Percentiles rank a stretch among this genome's conserved stretches.
Conservation (phyloP, 2,797 vertebrate genomes). For the Rhabdophis nuchalis region DNA sequence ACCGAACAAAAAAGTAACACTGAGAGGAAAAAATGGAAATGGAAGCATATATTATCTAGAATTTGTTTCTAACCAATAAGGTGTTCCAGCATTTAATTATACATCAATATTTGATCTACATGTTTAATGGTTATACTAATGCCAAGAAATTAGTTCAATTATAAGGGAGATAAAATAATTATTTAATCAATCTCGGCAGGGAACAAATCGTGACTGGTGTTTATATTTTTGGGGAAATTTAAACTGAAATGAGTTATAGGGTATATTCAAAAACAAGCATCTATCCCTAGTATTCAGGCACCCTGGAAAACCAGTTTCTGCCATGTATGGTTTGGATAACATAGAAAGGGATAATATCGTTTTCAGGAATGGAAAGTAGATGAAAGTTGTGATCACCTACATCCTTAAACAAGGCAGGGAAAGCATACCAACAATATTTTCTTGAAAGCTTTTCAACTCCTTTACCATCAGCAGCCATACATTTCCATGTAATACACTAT, state of each 20-base stretch:
- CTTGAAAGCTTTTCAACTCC: not conserved
- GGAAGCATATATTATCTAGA: not conserved
- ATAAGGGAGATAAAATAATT: constrained; percentile 22
- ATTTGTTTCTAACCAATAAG: not conserved
- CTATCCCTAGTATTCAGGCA: not conserved
- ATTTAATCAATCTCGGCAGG: constrained; percentile 30
- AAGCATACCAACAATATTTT: not conserved
- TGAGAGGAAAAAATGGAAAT: not conserved
- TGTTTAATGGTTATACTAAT: constrained; percentile 25
- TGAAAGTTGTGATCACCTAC: not conserved
- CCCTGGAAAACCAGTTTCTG: not conserved
- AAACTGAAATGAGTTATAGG: not conserved
- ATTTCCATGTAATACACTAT: not conserved
- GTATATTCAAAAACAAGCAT: not conserved
- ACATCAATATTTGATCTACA: constrained; percentile 23
- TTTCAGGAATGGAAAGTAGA: not conserved
- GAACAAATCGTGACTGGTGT: constrained; percentile 32
- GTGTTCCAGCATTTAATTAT: not conserved
- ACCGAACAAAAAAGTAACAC: not conserved
- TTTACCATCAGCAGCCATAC: not conserved
- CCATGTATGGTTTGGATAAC: not conserved
- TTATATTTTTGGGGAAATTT: not conserved
- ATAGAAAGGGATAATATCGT: not conserved
- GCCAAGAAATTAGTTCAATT: not conserved
- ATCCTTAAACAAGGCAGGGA: not conserved